Percentiles rank a stretch among this genome's conserved stretches.
phyloP scores from a whole-genome alignment of 1,140 invertebrate genomes.

The Drosophila sucinea region DNA sequence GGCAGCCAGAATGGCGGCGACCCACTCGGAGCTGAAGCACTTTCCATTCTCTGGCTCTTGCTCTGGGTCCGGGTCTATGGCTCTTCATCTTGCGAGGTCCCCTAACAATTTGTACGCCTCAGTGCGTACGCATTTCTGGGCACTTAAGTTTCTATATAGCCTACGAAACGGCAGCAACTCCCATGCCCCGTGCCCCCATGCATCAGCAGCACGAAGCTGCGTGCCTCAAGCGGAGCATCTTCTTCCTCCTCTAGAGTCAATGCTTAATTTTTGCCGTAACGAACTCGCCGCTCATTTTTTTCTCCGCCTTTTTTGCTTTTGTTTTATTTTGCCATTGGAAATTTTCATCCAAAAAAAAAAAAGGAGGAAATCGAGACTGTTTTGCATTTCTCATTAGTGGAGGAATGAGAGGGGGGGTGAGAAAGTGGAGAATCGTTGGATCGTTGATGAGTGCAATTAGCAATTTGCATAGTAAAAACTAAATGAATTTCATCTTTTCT shows the following conservation, averaged over 20 bases:
- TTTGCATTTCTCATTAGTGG: conserved; percentile 77
- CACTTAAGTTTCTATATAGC: conserved; percentile 77
- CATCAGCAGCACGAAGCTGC: neutral
- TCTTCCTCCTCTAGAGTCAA: conserved; percentile 32
- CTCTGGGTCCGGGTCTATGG: neutral
- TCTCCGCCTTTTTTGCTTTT: conserved; percentile 42
- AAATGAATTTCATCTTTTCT: conserved; percentile 46
- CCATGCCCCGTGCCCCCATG: neutral
- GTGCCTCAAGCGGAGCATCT: neutral
- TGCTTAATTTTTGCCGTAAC: conserved; percentile 54
- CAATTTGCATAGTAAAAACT: conserved; percentile 79
- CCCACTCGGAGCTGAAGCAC: conserved; percentile 19
- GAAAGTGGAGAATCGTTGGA: conserved; percentile 14
- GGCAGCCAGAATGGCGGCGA: conserved; percentile 23
- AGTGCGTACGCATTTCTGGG: conserved; percentile 77
- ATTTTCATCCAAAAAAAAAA: conserved; percentile 17
- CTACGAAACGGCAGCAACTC: conserved; percentile 18
- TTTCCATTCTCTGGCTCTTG: conserved; percentile 15
- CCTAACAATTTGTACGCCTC: conserved; percentile 77
- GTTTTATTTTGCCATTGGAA: conserved; percentile 21
- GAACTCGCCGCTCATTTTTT: conserved; percentile 20
- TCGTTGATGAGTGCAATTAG: conserved; percentile 76
- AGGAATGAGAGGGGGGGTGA: neutral
- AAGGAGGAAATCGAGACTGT: conserved; percentile 64
- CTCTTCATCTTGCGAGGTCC: conserved; percentile 44